Conservation (phyloP, 2,797 vertebrate species). For the Enteromius unitaeniatus region DNA sequence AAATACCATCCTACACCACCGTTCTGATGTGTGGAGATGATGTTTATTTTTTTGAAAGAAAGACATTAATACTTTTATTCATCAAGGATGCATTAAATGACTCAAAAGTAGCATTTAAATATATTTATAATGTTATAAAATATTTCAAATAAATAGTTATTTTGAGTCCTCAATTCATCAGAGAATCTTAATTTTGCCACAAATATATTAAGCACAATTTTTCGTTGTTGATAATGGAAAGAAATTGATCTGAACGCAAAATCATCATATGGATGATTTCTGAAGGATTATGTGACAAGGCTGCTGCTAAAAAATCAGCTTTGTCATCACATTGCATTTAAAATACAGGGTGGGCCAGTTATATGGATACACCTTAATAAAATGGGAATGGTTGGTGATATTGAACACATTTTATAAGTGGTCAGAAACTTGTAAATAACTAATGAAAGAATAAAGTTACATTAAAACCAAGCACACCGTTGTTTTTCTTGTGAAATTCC, state of each 20-base stretch:
- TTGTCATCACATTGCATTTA: neutral
- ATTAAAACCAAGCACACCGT: too few species aligned
- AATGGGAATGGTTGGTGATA: too few species aligned
- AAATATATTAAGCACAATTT: neutral
- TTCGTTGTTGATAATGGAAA: neutral
- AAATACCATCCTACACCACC: neutral
- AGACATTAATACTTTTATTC: neutral
- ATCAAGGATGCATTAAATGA: neutral
- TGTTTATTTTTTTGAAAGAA: neutral
- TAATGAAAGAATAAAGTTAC: too few species aligned
- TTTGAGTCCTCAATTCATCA: neutral
- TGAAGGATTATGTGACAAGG: neutral
- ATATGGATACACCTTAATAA: too few species aligned
- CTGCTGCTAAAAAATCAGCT: neutral
- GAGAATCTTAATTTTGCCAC: neutral
- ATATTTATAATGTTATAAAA: neutral
- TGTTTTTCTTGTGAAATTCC: too few species aligned
- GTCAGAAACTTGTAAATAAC: too few species aligned
- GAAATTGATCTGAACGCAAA: neutral
- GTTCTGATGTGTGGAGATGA: neutral
- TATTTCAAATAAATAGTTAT: neutral
- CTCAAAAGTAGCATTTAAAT: neutral
- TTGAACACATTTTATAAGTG: too few species aligned
- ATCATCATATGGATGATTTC: neutral
- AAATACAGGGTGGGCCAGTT: too few species aligned